A percentile compares a stretch with the other conserved stretches of the same genome.
These are phyloP conservation scores for Tupiocoris notatus DNA, from an alignment of 2,888 invertebrate genomes.

Conservation along the genomic window DNA sequence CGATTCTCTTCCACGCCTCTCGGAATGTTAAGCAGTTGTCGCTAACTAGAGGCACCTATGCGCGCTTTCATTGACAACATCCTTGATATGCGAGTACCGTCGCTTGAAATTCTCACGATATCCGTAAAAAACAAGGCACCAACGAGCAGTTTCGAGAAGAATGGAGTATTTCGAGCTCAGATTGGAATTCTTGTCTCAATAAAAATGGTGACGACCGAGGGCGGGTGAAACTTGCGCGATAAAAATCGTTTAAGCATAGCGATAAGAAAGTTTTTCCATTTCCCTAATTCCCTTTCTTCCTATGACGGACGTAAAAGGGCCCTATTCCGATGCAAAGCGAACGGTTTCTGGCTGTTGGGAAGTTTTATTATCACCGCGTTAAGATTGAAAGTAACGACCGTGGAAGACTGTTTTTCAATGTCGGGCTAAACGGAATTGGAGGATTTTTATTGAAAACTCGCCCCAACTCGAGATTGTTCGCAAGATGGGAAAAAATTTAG, in stretches of 20 bases:
- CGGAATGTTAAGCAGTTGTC: not conserved
- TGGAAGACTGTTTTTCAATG: not conserved
- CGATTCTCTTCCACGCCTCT: not conserved
- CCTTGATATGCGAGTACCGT: too few species aligned
- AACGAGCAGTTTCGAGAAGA: not conserved
- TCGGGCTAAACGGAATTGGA: not conserved
- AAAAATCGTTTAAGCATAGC: not conserved
- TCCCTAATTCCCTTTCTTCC: not conserved
- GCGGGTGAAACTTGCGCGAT: not conserved
- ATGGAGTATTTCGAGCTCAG: not conserved
- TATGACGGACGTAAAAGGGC: not conserved
- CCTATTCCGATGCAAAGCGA: not conserved
- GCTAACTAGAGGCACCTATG: too few species aligned
- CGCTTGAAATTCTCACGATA: too few species aligned
- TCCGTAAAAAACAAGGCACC: too few species aligned
- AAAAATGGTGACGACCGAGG: not conserved
- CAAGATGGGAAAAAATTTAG: too few species aligned
- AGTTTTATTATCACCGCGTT: not conserved
- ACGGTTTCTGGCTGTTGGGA: not conserved
- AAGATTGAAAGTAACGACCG: not conserved
- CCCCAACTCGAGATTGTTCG: not conserved
- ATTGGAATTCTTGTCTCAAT: not conserved
- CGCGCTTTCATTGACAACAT: too few species aligned
- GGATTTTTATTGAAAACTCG: not conserved
- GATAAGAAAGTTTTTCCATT: not conserved